These are phyloP conservation scores for Pipistrellus kuhlii DNA, from an alignment of 2,797 vertebrate genomes.

Conservation along the genomic window DNA sequence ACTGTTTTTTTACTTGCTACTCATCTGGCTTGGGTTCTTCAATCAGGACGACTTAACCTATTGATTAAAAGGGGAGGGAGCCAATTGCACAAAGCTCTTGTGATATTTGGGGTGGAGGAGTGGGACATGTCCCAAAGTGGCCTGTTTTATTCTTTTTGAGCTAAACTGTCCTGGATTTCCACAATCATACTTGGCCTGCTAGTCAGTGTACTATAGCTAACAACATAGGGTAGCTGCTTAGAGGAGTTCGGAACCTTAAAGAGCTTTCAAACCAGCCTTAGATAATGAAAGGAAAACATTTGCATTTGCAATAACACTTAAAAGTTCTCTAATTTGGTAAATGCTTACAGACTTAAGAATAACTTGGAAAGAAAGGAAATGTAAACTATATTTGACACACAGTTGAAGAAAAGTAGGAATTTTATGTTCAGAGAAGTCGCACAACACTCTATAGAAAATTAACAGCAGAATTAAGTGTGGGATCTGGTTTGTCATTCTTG, in stretches of 20 bases:
- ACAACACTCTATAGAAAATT: not conserved
- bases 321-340: not conserved
- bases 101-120: not conserved
- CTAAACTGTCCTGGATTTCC: not conserved
- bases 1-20: not conserved
- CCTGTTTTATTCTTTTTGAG: not conserved
- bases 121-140: not conserved
- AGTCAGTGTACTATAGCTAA: not conserved
- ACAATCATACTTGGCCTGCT: not conserved
- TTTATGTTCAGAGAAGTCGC: not conserved
- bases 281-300: conserved; percentile 13
- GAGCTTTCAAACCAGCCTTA: not conserved
- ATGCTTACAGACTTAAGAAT: not conserved
- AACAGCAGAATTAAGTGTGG: not conserved
- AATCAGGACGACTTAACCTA: conserved; percentile 37
- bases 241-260: not conserved
- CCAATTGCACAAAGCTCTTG: conserved; percentile 30
- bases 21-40: conserved; percentile 47
- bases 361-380: not conserved
- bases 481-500: not conserved
- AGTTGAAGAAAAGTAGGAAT: not conserved
- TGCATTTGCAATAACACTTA: not conserved
- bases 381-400: not conserved
- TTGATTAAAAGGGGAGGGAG: not conserved
- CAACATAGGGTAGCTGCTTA: not conserved